Evolutionary conservation across 2,113 vertebrate species (phyloP).

Genomic region (Hipposideros armiger): DNA sequence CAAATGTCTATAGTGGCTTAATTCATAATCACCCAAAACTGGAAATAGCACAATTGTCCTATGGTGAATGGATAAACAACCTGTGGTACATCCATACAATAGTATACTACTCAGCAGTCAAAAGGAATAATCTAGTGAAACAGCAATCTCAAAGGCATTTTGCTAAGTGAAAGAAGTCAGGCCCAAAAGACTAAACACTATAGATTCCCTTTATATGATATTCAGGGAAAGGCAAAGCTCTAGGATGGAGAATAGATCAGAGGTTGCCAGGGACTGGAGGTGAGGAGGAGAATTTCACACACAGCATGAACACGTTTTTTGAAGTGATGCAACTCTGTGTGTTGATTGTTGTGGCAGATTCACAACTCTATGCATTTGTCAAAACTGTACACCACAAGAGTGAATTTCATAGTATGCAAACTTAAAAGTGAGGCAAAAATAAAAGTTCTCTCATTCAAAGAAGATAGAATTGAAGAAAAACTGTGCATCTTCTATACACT

Average conservation of each 20-base stretch:
- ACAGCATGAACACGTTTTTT: background rate
- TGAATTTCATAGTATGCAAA: background rate
- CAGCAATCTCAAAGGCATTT: background rate
- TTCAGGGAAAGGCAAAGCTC: background rate
- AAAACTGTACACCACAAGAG: background rate
- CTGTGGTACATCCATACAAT: background rate
- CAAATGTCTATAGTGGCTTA: background rate
- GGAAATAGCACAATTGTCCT: background rate
- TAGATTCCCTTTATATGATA: background rate
- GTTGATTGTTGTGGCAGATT: background rate
- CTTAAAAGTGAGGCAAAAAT: constrained; percentile 47
- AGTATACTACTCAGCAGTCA: background rate
- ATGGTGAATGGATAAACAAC: background rate
- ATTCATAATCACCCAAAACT: constrained; percentile 13
- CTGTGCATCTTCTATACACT: background rate
- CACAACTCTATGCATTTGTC: background rate
- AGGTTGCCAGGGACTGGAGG: background rate
- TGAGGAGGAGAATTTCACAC: background rate
- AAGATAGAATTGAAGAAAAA: constrained; percentile 17
- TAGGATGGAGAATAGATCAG: background rate
- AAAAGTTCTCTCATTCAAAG: background rate
- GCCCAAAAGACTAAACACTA: background rate
- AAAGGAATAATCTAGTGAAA: background rate
- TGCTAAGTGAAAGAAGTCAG: background rate
- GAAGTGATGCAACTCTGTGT: background rate